phyloP scores from a whole-genome alignment of 2,888 invertebrate genomes.

The Colostygia pectinataria region DNA sequence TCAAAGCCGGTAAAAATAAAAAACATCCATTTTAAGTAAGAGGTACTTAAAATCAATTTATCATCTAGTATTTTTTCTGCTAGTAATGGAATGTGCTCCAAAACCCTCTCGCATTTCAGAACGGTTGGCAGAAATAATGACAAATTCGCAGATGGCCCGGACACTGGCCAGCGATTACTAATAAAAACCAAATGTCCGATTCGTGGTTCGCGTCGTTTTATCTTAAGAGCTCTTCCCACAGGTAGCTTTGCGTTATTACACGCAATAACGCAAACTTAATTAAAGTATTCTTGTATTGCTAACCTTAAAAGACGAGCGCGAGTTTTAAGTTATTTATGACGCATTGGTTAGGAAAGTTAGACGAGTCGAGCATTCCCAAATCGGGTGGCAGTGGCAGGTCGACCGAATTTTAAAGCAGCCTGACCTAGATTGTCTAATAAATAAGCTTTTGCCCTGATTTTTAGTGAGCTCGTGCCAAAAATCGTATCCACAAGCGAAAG shows the following conservation, averaged over 20 bases:
- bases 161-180: slow-evolving; percentile 37
- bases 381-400: slow-evolving; percentile 8
- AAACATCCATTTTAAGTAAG: slow-evolving; percentile 7
- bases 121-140: slow-evolving; percentile 35
- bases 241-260: too few relatives aligned
- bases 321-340: neutral
- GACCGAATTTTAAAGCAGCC: slow-evolving; percentile 45
- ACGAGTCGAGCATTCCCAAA: neutral
- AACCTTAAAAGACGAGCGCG: slow-evolving; percentile 3
- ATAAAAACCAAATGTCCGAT: slow-evolving; percentile 40
- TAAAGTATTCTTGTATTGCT: too few relatives aligned
- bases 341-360: neutral
- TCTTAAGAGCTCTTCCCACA: too few relatives aligned
- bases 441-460: slow-evolving; percentile 44
- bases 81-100: slow-evolving; percentile 29
- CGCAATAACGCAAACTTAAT: too few relatives aligned
- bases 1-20: slow-evolving; percentile 5
- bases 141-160: slow-evolving; percentile 43
- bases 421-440: slow-evolving; percentile 52
- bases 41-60: slow-evolving; percentile 22
- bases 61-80: slow-evolving; percentile 26
- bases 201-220: slow-evolving; percentile 34
- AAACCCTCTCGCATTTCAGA: slow-evolving; percentile 26
- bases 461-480: slow-evolving; percentile 37
- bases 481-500: slow-evolving; percentile 33